These are phyloP conservation scores for Eptesicus fuscus DNA, from an alignment of 2,113 vertebrate species.

Conservation along the genomic window DNA sequence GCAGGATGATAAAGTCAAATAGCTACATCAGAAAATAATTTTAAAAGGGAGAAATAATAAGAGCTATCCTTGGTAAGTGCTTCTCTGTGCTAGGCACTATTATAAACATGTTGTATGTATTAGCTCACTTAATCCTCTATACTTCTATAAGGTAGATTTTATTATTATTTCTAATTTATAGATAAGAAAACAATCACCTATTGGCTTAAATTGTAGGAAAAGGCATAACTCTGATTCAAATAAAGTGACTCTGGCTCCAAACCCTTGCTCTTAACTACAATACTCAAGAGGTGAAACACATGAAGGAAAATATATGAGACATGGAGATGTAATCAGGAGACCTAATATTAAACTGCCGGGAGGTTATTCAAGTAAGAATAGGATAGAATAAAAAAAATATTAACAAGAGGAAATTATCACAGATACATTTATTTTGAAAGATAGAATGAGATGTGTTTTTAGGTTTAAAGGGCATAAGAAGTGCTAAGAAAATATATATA, in stretches of 20 bases:
- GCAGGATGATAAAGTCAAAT: not conserved
- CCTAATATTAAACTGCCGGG: not conserved
- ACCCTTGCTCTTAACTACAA: not conserved
- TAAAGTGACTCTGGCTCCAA: not conserved
- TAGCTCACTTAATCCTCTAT: not conserved
- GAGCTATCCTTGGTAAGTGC: not conserved
- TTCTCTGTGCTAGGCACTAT: not conserved
- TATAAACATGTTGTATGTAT: not conserved
- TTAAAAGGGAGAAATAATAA: not conserved
- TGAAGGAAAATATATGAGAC: not conserved
- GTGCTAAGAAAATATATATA: not conserved
- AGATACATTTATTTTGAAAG: not conserved
- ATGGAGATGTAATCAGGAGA: not conserved
- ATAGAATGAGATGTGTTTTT: not conserved
- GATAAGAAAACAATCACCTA: not conserved
- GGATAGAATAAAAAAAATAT: not conserved
- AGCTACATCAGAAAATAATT: not conserved
- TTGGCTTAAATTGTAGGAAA: not conserved
- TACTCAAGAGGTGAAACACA: not conserved
- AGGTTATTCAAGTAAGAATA: not conserved
- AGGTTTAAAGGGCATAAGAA: not conserved
- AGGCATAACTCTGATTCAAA: not conserved
- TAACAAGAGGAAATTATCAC: not conserved
- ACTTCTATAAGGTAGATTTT: not conserved
- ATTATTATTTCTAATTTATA: not conserved